Evolutionary conservation across 2,888 invertebrate species (phyloP), one percentile per base, ranked within the genome.

Genomic region (Drosophila incognita): DNA sequence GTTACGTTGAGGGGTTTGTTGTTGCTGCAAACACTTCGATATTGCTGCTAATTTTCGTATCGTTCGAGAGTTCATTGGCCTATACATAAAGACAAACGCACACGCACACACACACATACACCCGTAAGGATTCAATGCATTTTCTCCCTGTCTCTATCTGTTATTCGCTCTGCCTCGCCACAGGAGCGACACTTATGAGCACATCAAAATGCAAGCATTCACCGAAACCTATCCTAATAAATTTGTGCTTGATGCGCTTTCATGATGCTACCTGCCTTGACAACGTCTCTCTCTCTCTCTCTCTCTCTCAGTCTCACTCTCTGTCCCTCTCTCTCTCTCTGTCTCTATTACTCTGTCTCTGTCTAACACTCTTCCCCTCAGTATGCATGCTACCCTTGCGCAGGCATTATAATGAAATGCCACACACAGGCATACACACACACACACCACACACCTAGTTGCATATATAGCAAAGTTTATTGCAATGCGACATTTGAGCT

Each of bases 191-290:
- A 77, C 74, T 78, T 77, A 74, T 86, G 75, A 86, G 78, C 73
- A 84, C 70, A 83, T 82, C 82, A 84, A 85, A 87, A 85, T 89
- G 89, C 84, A 89, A 67, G 83, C 81, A 77, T 80, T 82, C 83
- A 83, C 63, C 87, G 74, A 87, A 88, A 88, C 88, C 88, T 88
- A 88, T 87, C 88, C 88, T 89, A 88, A 88, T 89, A 87, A 87
- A 86, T 87, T 88, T 88, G 81, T 67, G 87, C 86, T 89, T 88
- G 88, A 88, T 88, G 88, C 87, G 89, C 85, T 87, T 80, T 78
- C 88, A 82, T 83, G 78, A 78, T 83, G 86, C 79, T 87, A 86
- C 88, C 87, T 86, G 84, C 82, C 77, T 74, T 67, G 64, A 56
- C 65, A 49, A 18, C 36, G 51, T 57, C 42, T 49, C 49, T 35